Conservation (phyloP, 2,113 vertebrate genomes). For the Sander vitreus region DNA sequence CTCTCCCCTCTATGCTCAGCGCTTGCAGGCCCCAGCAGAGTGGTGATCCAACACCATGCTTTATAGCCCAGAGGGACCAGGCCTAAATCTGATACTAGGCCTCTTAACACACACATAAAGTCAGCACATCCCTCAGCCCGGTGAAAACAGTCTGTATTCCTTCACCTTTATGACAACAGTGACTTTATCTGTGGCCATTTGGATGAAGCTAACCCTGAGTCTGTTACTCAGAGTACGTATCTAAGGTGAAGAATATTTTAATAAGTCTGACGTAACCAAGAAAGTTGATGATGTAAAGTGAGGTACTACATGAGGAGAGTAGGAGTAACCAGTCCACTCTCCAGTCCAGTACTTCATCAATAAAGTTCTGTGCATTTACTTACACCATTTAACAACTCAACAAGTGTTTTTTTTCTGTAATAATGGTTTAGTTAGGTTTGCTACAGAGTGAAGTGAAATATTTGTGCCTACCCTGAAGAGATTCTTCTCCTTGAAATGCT, state of each 20-base stretch:
- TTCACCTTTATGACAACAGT: slow-evolving; percentile 34
- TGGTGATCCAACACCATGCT: slow-evolving; percentile 48
- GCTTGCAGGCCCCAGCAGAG: slow-evolving; percentile 40
- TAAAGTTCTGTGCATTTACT: background rate
- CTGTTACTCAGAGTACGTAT: background rate
- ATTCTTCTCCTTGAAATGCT: background rate
- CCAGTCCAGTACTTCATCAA: background rate
- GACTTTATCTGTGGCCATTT: slow-evolving; percentile 27
- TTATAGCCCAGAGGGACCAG: slow-evolving; percentile 53
- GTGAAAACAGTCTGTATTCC: slow-evolving; percentile 29
- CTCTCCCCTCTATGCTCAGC: background rate
- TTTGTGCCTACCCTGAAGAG: background rate
- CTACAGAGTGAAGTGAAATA: background rate
- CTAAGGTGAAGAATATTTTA: slow-evolving; percentile 28
- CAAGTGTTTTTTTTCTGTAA: background rate
- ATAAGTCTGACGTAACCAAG: background rate
- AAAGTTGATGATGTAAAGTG: background rate
- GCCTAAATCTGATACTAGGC: slow-evolving; percentile 61
- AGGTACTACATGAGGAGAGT: background rate
- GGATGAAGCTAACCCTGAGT: slow-evolving; percentile 5
- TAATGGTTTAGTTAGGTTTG: background rate
- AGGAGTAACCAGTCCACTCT: background rate
- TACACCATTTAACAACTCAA: background rate
- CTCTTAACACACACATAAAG: slow-evolving; percentile 64
- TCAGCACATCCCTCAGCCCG: slow-evolving; percentile 50